A percentile compares a stretch with the other conserved stretches of the same genome.
phyloP scores from a whole-genome alignment of 2,888 invertebrate genomes.

The Chelonus formosanus region DNA sequence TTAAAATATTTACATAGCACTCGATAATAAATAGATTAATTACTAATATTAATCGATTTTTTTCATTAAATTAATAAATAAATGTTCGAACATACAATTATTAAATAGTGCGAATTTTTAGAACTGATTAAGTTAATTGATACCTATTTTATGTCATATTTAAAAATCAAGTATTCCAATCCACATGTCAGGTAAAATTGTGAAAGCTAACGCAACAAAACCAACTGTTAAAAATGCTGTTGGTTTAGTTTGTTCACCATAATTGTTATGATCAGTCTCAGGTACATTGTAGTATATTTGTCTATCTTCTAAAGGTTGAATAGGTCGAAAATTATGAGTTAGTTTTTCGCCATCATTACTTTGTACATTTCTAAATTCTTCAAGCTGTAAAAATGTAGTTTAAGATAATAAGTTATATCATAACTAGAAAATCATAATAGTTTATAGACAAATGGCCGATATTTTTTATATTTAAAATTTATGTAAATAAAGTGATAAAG shows the following conservation, averaged over 20 bases:
- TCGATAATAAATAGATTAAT: too few relatives aligned
- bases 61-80: neutral
- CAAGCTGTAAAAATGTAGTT: conserved; percentile 69
- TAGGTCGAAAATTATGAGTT: conserved; percentile 83
- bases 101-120: too few relatives aligned
- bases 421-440: too few relatives aligned
- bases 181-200: conserved; percentile 21
- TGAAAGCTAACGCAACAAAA: conserved; percentile 12
- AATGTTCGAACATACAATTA: neutral
- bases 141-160: neutral
- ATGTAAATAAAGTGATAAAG: too few relatives aligned
- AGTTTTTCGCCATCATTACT: conserved; percentile 72
- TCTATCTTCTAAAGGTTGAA: conserved; percentile 80
- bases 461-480: too few relatives aligned
- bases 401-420: too few relatives aligned
- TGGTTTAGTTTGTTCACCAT: conserved; percentile 37
- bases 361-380: conserved; percentile 75
- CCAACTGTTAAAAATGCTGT: conserved; percentile 9
- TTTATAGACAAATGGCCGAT: too few relatives aligned
- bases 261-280: conserved; percentile 12
- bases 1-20: too few relatives aligned
- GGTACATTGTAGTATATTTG: conserved; percentile 71
- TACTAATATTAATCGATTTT: too few relatives aligned
- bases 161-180: conserved; percentile 1
- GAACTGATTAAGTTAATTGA: neutral